Evolutionary conservation across 1,140 invertebrate species (phyloP), one percentile per base, ranked within the genome.

Genomic region (Neomicropteryx cornuta): DNA sequence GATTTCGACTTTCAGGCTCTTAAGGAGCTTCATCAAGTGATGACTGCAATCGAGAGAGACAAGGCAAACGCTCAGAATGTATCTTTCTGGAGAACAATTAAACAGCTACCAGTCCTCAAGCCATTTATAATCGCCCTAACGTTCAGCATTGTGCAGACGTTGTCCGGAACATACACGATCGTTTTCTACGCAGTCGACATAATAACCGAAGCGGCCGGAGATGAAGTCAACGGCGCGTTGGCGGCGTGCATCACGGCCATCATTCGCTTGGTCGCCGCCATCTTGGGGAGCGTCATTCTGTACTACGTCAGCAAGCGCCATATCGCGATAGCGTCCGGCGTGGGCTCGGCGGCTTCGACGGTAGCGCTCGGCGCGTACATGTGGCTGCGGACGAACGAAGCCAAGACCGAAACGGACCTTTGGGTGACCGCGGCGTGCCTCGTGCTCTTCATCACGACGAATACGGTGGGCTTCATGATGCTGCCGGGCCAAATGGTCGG

Each of bases 131-230:
- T 85, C 16, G 77, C 83, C 39, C 77, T 78, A 41, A 53, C 75
- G 0, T 83, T 84, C 55, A 81, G 77, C 46, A 50, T 80, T 36
- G 60, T 83, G 27, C 80, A 83, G 52, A 76, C 81, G 43, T 56
- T 79, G 2, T 78, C 78, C 3, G 82, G 82, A 36, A 81, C 79
- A 2, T 84, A 79, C 43, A 62, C 83, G 2, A 68, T 83, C 21
- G 76, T 85, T 32, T 83, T 83, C 54, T 83, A 83, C 43, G 81
- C 79, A 1, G 76, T 83, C 0, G 75, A 82, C 38, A 76, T 85
- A 24, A 53, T 83, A 2, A 54, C 64, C 5, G 67, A 73, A 17
- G 62, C 77, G 16, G 72, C 74, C 40, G 61, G 60, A 16, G 41
- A 44, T 39, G 36, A 42, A 8, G 47, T 70, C 4, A 60, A 76